phyloP scores from a whole-genome alignment of 2,797 vertebrate genomes.

The Aplochiton taeniatus region DNA sequence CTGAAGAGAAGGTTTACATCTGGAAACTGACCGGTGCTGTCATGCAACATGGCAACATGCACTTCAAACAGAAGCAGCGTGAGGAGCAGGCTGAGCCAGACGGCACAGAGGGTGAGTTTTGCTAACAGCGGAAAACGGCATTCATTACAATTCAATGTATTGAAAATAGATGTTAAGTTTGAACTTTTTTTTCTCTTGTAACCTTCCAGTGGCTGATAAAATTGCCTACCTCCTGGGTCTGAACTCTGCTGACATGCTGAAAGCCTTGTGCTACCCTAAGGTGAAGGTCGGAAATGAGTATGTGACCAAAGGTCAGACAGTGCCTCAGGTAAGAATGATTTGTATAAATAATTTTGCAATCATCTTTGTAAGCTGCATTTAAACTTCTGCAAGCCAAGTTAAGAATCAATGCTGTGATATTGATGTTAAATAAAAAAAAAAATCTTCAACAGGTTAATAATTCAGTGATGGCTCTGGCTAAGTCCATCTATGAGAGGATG shows the following conservation, averaged over 20 bases:
- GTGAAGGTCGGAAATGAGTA: conserved; percentile 83
- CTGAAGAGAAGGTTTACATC: conserved; percentile 81
- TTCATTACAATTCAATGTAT: too few relatives aligned
- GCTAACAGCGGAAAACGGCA: too few relatives aligned
- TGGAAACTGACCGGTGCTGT: conserved; percentile 86
- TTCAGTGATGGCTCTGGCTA: conserved; percentile 3
- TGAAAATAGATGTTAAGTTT: too few relatives aligned
- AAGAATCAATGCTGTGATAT: conserved; percentile 83
- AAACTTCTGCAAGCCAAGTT: too few relatives aligned
- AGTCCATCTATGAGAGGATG: conserved; percentile 9
- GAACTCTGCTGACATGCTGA: conserved; percentile 27
- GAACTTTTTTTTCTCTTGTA: conserved; percentile 80
- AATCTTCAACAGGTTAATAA: not conserved
- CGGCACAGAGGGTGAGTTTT: conserved; percentile 82
- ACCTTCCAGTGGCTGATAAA: conserved; percentile 28
- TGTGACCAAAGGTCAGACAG: conserved; percentile 67
- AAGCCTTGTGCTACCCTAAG: conserved; percentile 76
- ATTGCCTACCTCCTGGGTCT: conserved; percentile 24
- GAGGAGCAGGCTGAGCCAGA: conserved; percentile 89
- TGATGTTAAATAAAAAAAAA: too few relatives aligned
- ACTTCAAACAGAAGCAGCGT: conserved; percentile 88
- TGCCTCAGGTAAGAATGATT: conserved; percentile 56
- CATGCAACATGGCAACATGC: conserved; percentile 85
- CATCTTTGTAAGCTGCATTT: too few relatives aligned
- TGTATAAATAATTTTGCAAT: too few relatives aligned